Base-by-base conservation (phyloP, 2,888 invertebrate species). In the Diploptera punctata region DNA sequence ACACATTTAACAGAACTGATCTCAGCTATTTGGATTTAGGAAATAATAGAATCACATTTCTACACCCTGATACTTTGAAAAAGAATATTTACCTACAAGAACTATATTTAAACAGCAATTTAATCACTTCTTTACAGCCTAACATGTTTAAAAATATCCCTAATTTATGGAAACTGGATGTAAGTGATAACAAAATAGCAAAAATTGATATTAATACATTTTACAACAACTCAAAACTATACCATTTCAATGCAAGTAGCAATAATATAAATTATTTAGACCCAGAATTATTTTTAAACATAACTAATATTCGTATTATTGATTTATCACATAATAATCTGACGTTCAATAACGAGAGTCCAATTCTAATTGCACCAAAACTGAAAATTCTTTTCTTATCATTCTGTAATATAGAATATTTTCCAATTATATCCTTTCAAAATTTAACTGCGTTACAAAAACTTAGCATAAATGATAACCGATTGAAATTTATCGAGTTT, bases 301-400 rank as follows among this genome's bases (percentile, higher is more conserved):
- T 33, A 3, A 26, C 65, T 24, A 44, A 65, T 18, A 19, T 65
- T 1, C 44, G 29, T 44, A 26, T 65, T 13, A 9, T 65, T 9
- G 65, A 65, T 21, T 24, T 65, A n/a, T 65, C 65, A 5, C 65
- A 65, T 18, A 65, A 65, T n/a, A 29, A 47, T 26, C 29, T 65
- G 18, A 65, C 16, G 13, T 44, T 65, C 29, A 13, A 47, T 3
- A 24, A 47, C 9, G 18, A 65, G 44, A 65, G n/a, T 29, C 65
- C 65, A n/a, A 44, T 65, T n/a, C 47, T 65, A 4, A 29, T 47
- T 21, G 65, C 65, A 7, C 44, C 24, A 26, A 44, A 47, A 2
- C 24, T 65, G 24, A 43, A 44, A 19, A 47, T 18, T 0, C 47
- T 65, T 0, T 44, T 26, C 29, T 24, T 65, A 18, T 44, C 26